phyloP scores from a whole-genome alignment of 2,797 vertebrate genomes.

The Sebastolobus alascanus region DNA sequence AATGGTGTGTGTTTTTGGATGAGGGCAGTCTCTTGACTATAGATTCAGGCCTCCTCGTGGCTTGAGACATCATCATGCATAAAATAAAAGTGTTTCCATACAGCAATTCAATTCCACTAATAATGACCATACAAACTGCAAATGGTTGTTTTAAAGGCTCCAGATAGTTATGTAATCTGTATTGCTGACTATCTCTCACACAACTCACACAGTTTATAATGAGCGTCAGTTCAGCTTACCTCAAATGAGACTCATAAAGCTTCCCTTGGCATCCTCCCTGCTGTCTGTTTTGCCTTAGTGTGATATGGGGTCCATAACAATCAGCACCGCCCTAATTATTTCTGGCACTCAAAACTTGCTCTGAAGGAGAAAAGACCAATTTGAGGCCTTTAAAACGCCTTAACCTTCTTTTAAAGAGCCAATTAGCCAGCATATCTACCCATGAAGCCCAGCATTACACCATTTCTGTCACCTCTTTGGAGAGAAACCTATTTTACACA shows the following conservation, averaged over 20 bases:
- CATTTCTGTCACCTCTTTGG: slow-evolving; percentile 80
- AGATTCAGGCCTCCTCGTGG: background rate
- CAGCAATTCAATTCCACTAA: slow-evolving; percentile 34
- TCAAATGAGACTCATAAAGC: slow-evolving; percentile 77
- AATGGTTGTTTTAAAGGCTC: slow-evolving; percentile 43
- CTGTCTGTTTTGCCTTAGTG: slow-evolving; percentile 82
- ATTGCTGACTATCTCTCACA: slow-evolving; percentile 54
- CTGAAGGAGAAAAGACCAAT: slow-evolving; percentile 85
- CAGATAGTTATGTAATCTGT: slow-evolving; percentile 57
- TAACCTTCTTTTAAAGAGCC: slow-evolving; percentile 86
- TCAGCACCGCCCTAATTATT: slow-evolving; percentile 86
- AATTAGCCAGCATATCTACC: slow-evolving; percentile 85
- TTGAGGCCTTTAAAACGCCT: slow-evolving; percentile 86
- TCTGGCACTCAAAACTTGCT: slow-evolving; percentile 83
- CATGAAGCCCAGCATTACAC: slow-evolving; percentile 80
- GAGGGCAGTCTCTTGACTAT: background rate
- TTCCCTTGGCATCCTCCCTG: slow-evolving; percentile 73
- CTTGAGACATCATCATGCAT: slow-evolving; percentile 22
- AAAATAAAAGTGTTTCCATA: slow-evolving; percentile 39
- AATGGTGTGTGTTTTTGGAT: background rate
- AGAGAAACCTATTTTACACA: slow-evolving; percentile 84
- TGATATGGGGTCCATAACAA: slow-evolving; percentile 83
- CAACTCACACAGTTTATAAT: slow-evolving; percentile 69
- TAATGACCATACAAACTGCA: slow-evolving; percentile 48
- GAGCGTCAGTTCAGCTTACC: slow-evolving; percentile 72